Percentiles rank a stretch among this genome's conserved stretches.
These are phyloP conservation scores for Crocallis elinguaria DNA, from an alignment of 2,888 invertebrate species.

Conservation along the genomic window DNA sequence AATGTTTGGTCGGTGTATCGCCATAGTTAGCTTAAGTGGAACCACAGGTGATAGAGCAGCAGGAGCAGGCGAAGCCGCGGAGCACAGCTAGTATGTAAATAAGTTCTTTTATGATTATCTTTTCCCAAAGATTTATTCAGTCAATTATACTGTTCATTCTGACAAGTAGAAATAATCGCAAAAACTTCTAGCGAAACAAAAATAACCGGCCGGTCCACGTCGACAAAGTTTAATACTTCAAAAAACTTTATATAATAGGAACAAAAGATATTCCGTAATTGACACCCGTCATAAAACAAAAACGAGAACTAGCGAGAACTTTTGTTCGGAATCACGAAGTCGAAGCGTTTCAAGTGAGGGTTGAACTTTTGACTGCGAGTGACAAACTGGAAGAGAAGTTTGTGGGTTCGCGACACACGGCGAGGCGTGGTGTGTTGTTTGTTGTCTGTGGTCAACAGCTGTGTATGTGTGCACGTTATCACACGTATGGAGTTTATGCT, in stretches of 20 bases:
- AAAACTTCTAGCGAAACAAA: constrained; percentile 40
- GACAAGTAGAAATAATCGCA: constrained; percentile 26
- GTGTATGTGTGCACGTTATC: not conserved
- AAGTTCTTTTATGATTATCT: no score
- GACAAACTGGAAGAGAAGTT: constrained; percentile 58
- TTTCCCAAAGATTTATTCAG: not conserved
- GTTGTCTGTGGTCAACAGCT: constrained; percentile 12
- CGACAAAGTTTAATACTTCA: constrained; percentile 39
- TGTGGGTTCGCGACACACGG: constrained; percentile 17
- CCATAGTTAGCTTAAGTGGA: no score
- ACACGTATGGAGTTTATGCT: not conserved
- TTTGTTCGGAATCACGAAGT: constrained; percentile 49
- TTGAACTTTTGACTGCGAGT: constrained; percentile 56
- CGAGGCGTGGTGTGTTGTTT: constrained; percentile 15
- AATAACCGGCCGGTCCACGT: constrained; percentile 36
- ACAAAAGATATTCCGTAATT: constrained; percentile 57
- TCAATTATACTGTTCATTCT: not conserved
- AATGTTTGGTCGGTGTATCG: no score
- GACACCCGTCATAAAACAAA: constrained; percentile 60
- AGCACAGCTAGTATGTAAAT: no score
- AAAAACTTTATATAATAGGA: constrained; percentile 43
- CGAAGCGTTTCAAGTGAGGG: constrained; percentile 44
- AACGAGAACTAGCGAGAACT: constrained; percentile 47
- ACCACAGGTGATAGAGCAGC: no score
- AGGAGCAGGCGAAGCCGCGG: no score